Base-by-base conservation (phyloP, 1,140 invertebrate species). In the Druon quercuslanigerum region DNA sequence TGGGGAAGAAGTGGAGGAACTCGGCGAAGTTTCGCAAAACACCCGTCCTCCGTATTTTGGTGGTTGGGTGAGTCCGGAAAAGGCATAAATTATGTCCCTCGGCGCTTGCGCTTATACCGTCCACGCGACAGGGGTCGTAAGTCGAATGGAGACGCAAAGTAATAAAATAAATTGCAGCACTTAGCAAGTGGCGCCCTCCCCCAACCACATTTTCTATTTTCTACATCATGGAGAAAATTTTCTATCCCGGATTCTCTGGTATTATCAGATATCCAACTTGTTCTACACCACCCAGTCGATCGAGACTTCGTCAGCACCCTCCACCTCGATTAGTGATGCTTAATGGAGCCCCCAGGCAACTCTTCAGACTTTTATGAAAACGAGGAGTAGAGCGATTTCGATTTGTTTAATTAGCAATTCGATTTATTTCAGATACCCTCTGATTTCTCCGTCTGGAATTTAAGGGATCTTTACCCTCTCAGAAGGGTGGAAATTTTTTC, bases 111-210 rank as follows among this genome's bases (percentile, higher is more conserved):
- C 60, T 66, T 66, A 66, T 1, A 16, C 25, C 33, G 25, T 66
- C 57, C 25, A 40, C 60, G 60, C 60, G 60, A 66, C 60, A 66
- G 25, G 25, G 25, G 60, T 66, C 60, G 60, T 66, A 66, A 66
- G 60, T 66, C 33, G 60, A 66, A 66, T 66, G 60, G 60, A 66
- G 25, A 66, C 60, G 60, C 40, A n/a, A 25, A 40, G 60, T 40
- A 66, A 66, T 40, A 66, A 66, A 66, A 66, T 66, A 66, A 66
- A 66, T 66, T 33, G 60, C 25, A 66, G 60, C 60, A 66, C 60
- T 66, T 66, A 66, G 33, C 60, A n/a, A 66, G 60, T 66, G 60
- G 60, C 25, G 60, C 33, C 60, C 60, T 66, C n/a, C 16, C 14
- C 60, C 14, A 1, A 1, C 25, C 54, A 12, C 7, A 20, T 12